Evolutionary conservation across 2,113 vertebrate species (phyloP).

Genomic region (Tretioscincus oriximinensis): DNA sequence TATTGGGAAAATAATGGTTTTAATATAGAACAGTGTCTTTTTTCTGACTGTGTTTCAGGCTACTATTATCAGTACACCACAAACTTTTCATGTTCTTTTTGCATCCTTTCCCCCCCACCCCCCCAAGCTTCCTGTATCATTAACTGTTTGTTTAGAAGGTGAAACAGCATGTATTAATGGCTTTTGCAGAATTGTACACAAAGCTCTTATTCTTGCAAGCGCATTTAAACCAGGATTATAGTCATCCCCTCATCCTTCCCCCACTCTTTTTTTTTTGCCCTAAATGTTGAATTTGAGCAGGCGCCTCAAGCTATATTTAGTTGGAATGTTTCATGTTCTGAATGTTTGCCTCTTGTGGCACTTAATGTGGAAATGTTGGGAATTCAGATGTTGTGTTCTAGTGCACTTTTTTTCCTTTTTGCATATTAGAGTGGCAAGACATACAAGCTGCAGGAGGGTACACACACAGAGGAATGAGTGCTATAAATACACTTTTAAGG

Average conservation of each 20-base stretch:
- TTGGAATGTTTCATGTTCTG: constrained; percentile 8
- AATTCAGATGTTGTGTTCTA: constrained; percentile 21
- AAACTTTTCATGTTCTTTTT: constrained; percentile 47
- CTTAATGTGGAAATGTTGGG: constrained; percentile 32
- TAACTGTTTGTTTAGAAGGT: constrained; percentile 17
- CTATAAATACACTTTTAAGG: constrained; percentile 66
- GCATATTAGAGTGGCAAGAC: constrained; percentile 24
- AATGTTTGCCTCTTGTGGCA: background rate
- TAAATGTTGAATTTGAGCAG: constrained; percentile 17
- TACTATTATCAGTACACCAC: constrained; percentile 8
- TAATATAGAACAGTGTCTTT: fast-evolving
- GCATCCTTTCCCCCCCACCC: constrained; percentile 5
- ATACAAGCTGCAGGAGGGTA: background rate
- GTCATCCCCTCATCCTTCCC: background rate
- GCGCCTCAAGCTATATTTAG: constrained; percentile 17
- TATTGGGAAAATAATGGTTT: constrained; percentile 18
- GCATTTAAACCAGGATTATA: constrained; percentile 44
- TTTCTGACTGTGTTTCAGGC: constrained; percentile 10
- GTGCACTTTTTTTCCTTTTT: constrained; percentile 34
- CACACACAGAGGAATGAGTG: constrained; percentile 28
- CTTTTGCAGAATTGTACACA: constrained; percentile 25
- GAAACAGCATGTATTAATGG: constrained; percentile 29
- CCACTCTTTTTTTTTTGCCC: constrained; percentile 13
- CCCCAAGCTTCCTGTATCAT: constrained; percentile 6
- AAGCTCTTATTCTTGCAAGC: constrained; percentile 36